Percentiles rank a stretch among this genome's conserved stretches.
These are phyloP conservation scores for Lutra lutra DNA, from an alignment of 2,797 vertebrate genomes.

Conservation along the genomic window DNA sequence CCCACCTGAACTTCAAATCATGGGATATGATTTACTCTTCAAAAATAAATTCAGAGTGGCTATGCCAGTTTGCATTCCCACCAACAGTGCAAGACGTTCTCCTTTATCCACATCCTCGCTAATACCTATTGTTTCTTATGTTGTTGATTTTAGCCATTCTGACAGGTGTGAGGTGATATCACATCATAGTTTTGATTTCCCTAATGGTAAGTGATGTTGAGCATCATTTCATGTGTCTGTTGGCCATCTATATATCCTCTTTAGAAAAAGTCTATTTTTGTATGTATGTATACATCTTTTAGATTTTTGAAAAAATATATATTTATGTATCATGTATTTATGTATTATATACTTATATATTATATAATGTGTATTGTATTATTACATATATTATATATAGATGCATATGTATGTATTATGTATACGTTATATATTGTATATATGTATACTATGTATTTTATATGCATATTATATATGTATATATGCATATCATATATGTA, in stretches of 20 bases:
- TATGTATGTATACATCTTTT: too few relatives aligned
- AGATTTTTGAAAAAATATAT: too few relatives aligned
- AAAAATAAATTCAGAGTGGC: not conserved
- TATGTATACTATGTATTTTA: too few relatives aligned
- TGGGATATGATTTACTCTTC: not conserved
- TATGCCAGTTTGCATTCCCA: not conserved
- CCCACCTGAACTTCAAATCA: not conserved
- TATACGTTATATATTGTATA: too few relatives aligned
- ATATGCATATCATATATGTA: too few relatives aligned
- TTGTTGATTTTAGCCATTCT: not conserved
- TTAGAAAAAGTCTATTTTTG: not conserved
- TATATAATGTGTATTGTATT: not conserved
- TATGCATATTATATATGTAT: too few relatives aligned
- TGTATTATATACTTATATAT: too few relatives aligned
- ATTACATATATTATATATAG: too few relatives aligned
- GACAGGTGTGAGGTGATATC: not conserved
- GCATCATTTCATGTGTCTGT: not conserved
- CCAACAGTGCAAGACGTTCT: not conserved
- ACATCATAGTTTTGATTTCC: not conserved
- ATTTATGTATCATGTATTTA: too few relatives aligned
- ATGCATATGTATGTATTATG: too few relatives aligned
- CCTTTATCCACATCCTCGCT: not conserved
- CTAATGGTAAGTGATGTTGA: not conserved
- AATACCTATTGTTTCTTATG: not conserved
- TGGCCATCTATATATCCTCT: not conserved